These are phyloP conservation scores for Aeoliscus strigatus DNA, from an alignment of 2,797 vertebrate genomes.

Conservation along the genomic window DNA sequence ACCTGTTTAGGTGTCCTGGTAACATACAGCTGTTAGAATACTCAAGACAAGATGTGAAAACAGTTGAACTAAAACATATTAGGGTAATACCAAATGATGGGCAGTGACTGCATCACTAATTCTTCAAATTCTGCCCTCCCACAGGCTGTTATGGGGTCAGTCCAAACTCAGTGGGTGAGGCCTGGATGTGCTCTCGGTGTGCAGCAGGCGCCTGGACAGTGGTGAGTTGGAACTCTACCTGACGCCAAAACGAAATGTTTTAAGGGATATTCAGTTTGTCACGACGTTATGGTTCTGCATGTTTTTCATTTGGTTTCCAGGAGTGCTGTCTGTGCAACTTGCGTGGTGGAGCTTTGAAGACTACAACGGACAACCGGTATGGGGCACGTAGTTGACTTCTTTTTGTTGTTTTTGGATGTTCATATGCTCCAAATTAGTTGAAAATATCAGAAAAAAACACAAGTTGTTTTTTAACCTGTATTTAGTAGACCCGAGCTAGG, in stretches of 20 bases:
- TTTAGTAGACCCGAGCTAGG: too few species aligned
- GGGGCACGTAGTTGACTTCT: conserved; percentile 8
- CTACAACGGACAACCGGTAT: conserved; percentile 85
- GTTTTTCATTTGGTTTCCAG: conserved; percentile 61
- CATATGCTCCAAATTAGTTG: too few species aligned
- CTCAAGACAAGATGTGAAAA: too few species aligned
- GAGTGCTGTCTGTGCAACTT: conserved; percentile 95
- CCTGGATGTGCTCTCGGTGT: conserved; percentile 91
- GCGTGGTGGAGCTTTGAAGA: conserved; percentile 91
- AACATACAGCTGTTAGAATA: too few species aligned
- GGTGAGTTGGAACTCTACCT: conserved; percentile 66
- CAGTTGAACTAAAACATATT: too few species aligned
- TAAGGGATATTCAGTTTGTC: not conserved
- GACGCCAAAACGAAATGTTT: not conserved
- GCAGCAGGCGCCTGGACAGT: conserved; percentile 79
- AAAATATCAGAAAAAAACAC: too few species aligned
- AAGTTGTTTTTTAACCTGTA: too few species aligned
- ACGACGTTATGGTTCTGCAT: not conserved
- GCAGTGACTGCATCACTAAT: too few species aligned
- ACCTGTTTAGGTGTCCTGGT: conserved; percentile 24
- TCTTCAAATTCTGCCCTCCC: conserved; percentile 10
- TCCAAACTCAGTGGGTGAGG: conserved; percentile 76
- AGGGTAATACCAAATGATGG: too few species aligned
- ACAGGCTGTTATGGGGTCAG: conserved; percentile 92
- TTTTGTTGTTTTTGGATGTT: too few species aligned